phyloP scores from a whole-genome alignment of 2,113 vertebrate genomes.

The Shinisaurus crocodilurus region DNA sequence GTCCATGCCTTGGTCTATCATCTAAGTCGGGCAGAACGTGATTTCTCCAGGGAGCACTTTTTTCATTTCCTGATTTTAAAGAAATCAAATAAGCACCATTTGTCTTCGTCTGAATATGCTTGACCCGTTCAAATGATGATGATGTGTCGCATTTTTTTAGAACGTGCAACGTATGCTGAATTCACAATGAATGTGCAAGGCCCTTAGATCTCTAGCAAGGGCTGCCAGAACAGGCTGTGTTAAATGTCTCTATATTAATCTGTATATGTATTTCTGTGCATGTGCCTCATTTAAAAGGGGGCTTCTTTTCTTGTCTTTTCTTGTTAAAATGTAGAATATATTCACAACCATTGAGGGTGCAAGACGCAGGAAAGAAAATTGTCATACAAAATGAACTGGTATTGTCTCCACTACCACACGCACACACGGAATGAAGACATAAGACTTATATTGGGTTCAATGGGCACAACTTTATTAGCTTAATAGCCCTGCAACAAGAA shows the following conservation, averaged over 20 bases:
- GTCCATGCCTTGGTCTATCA: slow-evolving; percentile 86
- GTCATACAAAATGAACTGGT: neutral
- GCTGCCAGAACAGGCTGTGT: slow-evolving; percentile 25
- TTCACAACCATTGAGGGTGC: neutral
- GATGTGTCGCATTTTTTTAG: slow-evolving; percentile 79
- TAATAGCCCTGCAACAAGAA: too few relatives aligned
- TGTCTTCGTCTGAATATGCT: slow-evolving; percentile 96
- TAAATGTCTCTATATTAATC: neutral
- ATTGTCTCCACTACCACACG: too few relatives aligned
- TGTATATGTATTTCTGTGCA: too few relatives aligned
- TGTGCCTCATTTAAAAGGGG: neutral
- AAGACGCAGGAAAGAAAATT: neutral
- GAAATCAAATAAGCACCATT: slow-evolving; percentile 97
- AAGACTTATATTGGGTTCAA: too few relatives aligned
- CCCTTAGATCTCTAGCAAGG: slow-evolving; percentile 69
- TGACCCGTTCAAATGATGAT: slow-evolving; percentile 94
- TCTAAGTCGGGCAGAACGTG: slow-evolving; percentile 89
- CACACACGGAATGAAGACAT: too few relatives aligned
- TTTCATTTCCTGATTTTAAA: slow-evolving; percentile 97
- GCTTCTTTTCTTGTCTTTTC: neutral
- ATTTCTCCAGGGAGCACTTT: slow-evolving; percentile 96
- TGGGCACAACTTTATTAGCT: too few relatives aligned
- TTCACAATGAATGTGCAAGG: slow-evolving; percentile 84
- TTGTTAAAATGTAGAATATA: neutral
- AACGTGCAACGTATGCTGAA: slow-evolving; percentile 85